Conservation (phyloP, 2,888 invertebrate species). For the Parascotia fuliginaria region DNA sequence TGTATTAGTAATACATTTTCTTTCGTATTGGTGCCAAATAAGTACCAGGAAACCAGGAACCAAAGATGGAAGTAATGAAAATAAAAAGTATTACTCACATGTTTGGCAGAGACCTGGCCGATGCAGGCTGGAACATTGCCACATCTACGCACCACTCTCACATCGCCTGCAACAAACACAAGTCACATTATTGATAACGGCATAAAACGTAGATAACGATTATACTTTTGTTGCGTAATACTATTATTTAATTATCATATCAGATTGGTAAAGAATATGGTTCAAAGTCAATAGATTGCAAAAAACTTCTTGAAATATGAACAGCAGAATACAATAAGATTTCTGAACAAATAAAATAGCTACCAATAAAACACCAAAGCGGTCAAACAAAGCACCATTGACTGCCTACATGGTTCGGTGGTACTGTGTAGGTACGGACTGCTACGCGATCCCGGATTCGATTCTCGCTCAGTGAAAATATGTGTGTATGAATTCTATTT, state of each 20-base stretch:
- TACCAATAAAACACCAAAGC: no score
- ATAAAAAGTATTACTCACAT: conserved; percentile 40
- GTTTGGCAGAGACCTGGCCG: conserved; percentile 29
- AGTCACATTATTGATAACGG: conserved; percentile 13
- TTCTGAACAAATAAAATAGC: no score
- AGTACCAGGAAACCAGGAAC: neutral
- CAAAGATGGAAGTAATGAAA: conserved; percentile 2
- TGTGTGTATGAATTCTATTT: no score
- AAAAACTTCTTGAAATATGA: no score
- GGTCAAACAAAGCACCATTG: no score
- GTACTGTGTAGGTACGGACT: no score
- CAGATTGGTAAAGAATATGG: no score
- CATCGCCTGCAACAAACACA: conserved; percentile 50
- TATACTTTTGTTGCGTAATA: conserved; percentile 2
- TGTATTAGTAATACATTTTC: neutral
- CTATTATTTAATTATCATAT: neutral
- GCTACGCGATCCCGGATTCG: no score
- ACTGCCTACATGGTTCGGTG: no score
- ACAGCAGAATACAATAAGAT: no score
- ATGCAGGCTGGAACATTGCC: conserved; percentile 43
- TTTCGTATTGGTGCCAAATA: conserved; percentile 3
- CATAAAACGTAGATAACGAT: neutral
- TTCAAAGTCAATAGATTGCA: no score
- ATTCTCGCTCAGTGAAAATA: no score
- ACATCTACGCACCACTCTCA: conserved; percentile 26